Conservation (phyloP, 2,797 vertebrate genomes). For the Erpetoichthys calabaricus region DNA sequence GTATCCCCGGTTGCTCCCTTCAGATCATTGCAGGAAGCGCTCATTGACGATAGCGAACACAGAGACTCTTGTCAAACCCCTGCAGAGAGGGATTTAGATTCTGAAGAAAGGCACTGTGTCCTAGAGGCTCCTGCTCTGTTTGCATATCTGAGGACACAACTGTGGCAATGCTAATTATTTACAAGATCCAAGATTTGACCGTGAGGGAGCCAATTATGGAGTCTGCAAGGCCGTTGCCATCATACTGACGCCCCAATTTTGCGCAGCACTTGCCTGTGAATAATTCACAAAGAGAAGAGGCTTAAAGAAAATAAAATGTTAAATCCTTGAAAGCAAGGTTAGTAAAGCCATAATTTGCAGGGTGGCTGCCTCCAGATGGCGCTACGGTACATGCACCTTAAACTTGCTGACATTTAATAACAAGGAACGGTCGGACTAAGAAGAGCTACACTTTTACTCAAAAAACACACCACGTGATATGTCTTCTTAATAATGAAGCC, state of each 20-base stretch:
- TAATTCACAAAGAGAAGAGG: too few relatives aligned
- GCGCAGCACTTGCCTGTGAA: too few relatives aligned
- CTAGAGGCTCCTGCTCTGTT: slow-evolving; percentile 29
- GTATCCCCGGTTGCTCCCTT: neutral
- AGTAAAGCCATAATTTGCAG: too few relatives aligned
- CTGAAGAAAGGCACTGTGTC: slow-evolving; percentile 25
- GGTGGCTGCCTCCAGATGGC: too few relatives aligned
- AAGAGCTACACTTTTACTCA: too few relatives aligned
- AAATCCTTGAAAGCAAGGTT: neutral
- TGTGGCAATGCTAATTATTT: slow-evolving; percentile 33
- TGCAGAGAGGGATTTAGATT: slow-evolving; percentile 1
- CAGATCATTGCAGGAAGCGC: neutral
- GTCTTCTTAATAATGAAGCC: too few relatives aligned
- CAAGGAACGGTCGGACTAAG: too few relatives aligned
- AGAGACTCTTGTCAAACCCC: neutral
- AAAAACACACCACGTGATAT: too few relatives aligned
- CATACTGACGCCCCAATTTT: neutral
- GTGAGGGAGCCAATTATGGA: neutral
- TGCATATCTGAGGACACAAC: slow-evolving; percentile 39
- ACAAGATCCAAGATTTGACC: neutral
- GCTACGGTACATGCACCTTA: too few relatives aligned
- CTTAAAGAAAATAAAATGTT: neutral
- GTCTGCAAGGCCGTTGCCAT: neutral
- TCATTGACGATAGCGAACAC: neutral
- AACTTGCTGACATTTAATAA: too few relatives aligned